A percentile compares a stretch with the other conserved stretches of the same genome.
phyloP scores from a whole-genome alignment of 2,888 invertebrate species.

The Catocala sponsa region DNA sequence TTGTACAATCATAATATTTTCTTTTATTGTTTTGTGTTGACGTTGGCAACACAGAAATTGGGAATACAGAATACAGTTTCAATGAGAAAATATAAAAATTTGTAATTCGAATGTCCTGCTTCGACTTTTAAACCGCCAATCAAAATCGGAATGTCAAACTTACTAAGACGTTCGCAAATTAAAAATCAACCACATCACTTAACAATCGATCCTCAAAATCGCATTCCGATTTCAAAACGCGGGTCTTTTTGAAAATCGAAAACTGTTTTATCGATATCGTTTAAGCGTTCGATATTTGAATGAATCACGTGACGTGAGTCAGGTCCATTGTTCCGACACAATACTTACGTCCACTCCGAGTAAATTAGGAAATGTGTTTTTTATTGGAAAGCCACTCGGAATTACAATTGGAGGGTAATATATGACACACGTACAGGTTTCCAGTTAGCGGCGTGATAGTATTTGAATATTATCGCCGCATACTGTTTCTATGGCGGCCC shows the following conservation, averaged over 20 bases:
- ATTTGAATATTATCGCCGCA: conserved; percentile 66
- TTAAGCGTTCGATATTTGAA: conserved; percentile 73
- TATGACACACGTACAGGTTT: conserved; percentile 74
- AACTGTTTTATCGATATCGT: conserved; percentile 50
- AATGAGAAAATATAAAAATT: neutral
- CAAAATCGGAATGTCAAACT: conserved; percentile 9
- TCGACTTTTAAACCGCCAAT: neutral
- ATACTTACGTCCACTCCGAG: conserved; percentile 71
- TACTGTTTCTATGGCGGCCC: conserved; percentile 47
- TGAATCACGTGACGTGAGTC: conserved; percentile 84
- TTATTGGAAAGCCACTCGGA: conserved; percentile 82
- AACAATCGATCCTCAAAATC: conserved; percentile 27
- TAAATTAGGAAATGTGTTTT: conserved; percentile 87
- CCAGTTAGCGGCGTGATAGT: conserved; percentile 77
- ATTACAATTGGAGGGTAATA: conserved; percentile 79
- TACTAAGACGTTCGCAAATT: conserved; percentile 10
- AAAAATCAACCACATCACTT: conserved; percentile 13
- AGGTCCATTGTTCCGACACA: conserved; percentile 82
- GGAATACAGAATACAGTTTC: too few relatives aligned
- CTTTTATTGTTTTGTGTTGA: too few relatives aligned
- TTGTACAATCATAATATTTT: too few relatives aligned
- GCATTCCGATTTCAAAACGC: conserved; percentile 23
- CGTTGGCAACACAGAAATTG: too few relatives aligned
- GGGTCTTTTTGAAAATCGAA: conserved; percentile 48
- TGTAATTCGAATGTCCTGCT: neutral